Evolutionary conservation across 2,797 vertebrate species (phyloP).

Genomic region (Poeciliopsis gracilis): DNA sequence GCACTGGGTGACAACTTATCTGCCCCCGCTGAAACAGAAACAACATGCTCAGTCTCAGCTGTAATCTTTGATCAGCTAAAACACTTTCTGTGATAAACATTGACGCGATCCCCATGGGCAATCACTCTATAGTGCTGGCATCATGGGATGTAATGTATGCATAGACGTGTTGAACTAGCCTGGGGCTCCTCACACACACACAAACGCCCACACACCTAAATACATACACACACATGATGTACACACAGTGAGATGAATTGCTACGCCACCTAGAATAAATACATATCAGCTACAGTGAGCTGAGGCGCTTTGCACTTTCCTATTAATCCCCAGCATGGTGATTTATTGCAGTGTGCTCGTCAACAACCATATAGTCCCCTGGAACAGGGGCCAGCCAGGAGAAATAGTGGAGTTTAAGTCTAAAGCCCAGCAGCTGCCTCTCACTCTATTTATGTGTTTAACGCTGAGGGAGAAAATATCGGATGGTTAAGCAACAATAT

Average conservation of each 20-base stretch:
- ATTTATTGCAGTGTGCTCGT: constrained; percentile 77
- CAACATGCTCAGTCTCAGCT: constrained; percentile 62
- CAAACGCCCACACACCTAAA: constrained; percentile 1
- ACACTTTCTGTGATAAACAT: constrained; percentile 75
- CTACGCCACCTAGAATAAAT: constrained; percentile 75
- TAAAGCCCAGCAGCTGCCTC: constrained; percentile 56
- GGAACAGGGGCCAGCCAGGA: constrained; percentile 54
- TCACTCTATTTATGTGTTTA: constrained; percentile 60
- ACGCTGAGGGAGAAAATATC: constrained; percentile 49
- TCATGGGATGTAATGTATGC: constrained; percentile 77
- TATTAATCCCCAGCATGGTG: constrained; percentile 77
- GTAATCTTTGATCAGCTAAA: constrained; percentile 77
- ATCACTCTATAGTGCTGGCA: constrained; percentile 70
- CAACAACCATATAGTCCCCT: constrained; percentile 70
- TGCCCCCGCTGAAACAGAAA: constrained; percentile 60
- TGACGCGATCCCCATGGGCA: constrained; percentile 70
- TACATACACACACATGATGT: constrained; percentile 9
- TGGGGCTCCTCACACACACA: constrained; percentile 36
- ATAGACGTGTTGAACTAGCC: constrained; percentile 65
- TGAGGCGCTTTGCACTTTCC: constrained; percentile 72
- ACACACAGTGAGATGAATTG: constrained; percentile 71
- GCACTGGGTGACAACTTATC: constrained; percentile 68
- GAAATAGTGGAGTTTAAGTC: constrained; percentile 69
- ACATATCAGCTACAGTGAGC: constrained; percentile 77
- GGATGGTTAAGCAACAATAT: constrained; percentile 47